phyloP scores from a whole-genome alignment of 2,113 vertebrate species.

The Cynopterus brachyotis region DNA sequence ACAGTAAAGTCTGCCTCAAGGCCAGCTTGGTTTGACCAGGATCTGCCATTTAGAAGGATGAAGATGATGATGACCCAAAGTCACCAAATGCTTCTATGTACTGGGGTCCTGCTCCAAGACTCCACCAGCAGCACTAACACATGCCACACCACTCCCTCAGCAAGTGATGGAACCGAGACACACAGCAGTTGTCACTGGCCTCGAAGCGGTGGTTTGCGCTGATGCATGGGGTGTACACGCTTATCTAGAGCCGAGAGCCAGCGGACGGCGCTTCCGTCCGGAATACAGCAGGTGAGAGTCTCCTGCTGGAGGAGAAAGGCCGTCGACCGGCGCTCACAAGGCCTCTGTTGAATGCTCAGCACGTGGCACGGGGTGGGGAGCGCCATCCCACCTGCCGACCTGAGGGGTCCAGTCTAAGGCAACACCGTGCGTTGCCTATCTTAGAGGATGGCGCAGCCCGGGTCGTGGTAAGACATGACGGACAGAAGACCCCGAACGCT shows the following conservation, averaged over 20 bases:
- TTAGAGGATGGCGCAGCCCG: not conserved
- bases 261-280: not conserved
- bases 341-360: fast-evolving
- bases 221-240: fast-evolving
- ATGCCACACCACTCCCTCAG: fast-evolving
- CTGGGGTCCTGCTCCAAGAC: not conserved
- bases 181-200: not conserved
- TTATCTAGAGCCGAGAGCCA: fast-evolving
- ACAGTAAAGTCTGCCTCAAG: too few species aligned
- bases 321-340: not conserved
- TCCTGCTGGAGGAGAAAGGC: fast-evolving
- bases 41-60: not conserved
- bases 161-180: fast-evolving
- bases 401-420: fast-evolving
- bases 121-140: not conserved
- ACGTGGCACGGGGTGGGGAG: fast-evolving
- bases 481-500: not conserved
- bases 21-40: not conserved
- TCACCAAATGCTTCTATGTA: not conserved
- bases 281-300: not conserved
- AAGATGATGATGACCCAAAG: fast-evolving
- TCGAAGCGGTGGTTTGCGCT: not conserved
- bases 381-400: not conserved
- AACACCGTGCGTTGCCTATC: fast-evolving
- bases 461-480: not conserved